Evolutionary conservation across 2,797 vertebrate species (phyloP), one percentile per base, ranked within the genome.

Genomic region (Gallinago nigripennis): DNA sequence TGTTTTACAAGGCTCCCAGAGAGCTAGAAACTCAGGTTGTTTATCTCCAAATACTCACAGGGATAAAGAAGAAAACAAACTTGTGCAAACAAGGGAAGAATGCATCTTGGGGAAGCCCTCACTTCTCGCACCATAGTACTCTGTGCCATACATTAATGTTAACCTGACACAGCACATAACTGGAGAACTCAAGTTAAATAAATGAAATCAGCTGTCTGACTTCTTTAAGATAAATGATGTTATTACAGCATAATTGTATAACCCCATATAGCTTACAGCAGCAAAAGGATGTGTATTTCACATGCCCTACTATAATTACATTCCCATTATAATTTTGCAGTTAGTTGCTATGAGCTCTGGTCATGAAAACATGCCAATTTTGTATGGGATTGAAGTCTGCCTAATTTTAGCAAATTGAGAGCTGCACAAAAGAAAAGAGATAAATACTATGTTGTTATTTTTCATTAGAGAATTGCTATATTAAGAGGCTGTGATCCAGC

Each of bases 391-490:
- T 98, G 98, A 98, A 98, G 98, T 97, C 97, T 98, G 97, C 97
- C 98, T 98, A 98, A 98, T 98, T 98, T 98, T 98, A 98, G 98
- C 97, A 98, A 98, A 98, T 98, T 98, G 98, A 98, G 98, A 98
- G 97, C 97, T 98, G 96, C 97, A 98, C 98, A 98, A 98, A 98
- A 98, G 98, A 98, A 98, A 98, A 98, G 97, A 98, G 97, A 98
- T 98, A 98, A 98, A 98, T 97, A 97, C 97, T 96, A 97, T 98
- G 98, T 98, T 98, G 98, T 98, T 98, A 98, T 98, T 98, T 98
- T 98, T 98, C 98, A 98, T 98, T 98, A 98, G 97, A 98, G 98
- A 98, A 98, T 98, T 98, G 98, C 97, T 97, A 98, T 98, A 98
- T 98, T 98, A 98, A 98, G 98, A 98, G 98, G 97, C 98, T 98